Evolutionary conservation across 2,888 invertebrate species (phyloP).

Genomic region (Chironomus tentans): DNA sequence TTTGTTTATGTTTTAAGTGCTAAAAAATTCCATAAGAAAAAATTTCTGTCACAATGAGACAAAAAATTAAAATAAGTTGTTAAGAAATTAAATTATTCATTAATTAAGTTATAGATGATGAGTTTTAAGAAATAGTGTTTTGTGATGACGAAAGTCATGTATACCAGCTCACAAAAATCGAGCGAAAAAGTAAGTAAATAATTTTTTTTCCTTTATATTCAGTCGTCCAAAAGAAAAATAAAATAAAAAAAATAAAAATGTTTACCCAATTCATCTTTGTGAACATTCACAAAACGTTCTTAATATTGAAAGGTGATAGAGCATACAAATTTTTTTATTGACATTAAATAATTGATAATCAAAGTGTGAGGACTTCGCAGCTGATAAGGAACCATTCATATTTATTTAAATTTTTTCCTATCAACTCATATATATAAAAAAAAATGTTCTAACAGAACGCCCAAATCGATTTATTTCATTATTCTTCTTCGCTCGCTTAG

Average conservation of each 20-base stretch:
- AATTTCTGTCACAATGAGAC: background rate
- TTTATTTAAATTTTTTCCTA: background rate
- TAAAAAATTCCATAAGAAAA: no score
- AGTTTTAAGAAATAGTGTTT: constrained; percentile 17
- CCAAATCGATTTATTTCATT: background rate
- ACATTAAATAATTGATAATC: background rate
- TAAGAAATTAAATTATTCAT: constrained; percentile 34
- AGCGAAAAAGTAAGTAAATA: constrained; percentile 21
- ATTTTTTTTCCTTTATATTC: no score
- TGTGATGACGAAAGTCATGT: constrained; percentile 30
- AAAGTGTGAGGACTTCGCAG: background rate
- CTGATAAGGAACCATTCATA: background rate
- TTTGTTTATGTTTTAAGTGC: no score
- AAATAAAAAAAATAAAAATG: no score
- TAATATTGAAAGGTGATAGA: background rate
- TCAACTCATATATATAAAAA: background rate
- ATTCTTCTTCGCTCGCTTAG: background rate
- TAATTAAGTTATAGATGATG: constrained; percentile 28
- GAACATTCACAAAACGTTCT: no score
- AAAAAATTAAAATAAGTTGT: constrained; percentile 30
- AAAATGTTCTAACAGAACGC: background rate
- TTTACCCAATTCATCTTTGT: no score
- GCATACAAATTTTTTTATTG: background rate
- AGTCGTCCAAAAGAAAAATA: no score
- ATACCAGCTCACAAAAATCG: constrained; percentile 16